These are phyloP conservation scores for Procambarus clarkii DNA, from an alignment of 1,140 invertebrate species.

Conservation along the genomic window DNA sequence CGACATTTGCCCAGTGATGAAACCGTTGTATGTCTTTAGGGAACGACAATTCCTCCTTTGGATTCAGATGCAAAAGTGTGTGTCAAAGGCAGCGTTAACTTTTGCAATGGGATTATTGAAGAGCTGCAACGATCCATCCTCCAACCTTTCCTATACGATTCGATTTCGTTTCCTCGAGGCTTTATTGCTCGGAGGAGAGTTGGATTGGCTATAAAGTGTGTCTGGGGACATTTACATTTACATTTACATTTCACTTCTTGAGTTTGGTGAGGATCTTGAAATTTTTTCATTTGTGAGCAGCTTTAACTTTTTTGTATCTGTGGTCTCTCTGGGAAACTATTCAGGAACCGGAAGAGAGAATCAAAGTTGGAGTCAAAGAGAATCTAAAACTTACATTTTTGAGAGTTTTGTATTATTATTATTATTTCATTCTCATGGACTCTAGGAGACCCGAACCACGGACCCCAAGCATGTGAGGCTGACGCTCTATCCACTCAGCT, in stretches of 20 bases:
- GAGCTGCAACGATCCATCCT: neutral
- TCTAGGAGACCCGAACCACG: too few species aligned
- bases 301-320: neutral
- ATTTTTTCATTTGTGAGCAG: neutral
- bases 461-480: too few species aligned
- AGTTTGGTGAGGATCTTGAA: neutral
- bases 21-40: neutral
- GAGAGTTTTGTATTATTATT: neutral
- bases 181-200: neutral
- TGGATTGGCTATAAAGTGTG: conserved; percentile 4
- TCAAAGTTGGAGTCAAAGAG: neutral
- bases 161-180: neutral
- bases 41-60: neutral
- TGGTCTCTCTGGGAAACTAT: neutral
- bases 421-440: too few species aligned
- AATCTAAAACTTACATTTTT: neutral
- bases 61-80: conserved; percentile 12
- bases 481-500: too few species aligned
- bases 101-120: neutral
- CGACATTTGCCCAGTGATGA: neutral
- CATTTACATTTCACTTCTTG: conserved; percentile 2
- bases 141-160: conserved; percentile 6
- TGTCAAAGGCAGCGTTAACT: conserved; percentile 7
- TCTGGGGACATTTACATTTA: conserved; percentile 10
- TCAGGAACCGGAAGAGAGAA: neutral